Base-by-base conservation (phyloP, 2,113 vertebrate species). In the Globicephala melas region DNA sequence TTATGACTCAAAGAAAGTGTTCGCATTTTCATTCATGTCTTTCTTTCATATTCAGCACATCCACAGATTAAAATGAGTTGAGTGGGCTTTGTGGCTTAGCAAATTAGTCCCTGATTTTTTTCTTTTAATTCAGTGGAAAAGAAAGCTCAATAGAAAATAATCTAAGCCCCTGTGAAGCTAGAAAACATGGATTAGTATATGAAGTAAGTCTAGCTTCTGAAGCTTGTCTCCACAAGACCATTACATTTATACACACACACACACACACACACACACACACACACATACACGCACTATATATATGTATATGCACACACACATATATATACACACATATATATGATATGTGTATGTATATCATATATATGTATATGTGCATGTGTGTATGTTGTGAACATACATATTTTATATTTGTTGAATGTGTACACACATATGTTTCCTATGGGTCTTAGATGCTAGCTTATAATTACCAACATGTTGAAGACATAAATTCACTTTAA, bases 131-230 rank as follows among this genome's bases (percentile, higher is more conserved):
- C 87, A 95, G 6, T 47, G 23, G 15, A 65, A 28, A 98, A 97
- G 65, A 97, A 96, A 98, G 55, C 58, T 96, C 74, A 96, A 95
- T 95, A 97, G 93, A 96, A 96, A 97, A 94, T 97, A 97, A 97
- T 94, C 83, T 96, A 98, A 98, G 50, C n/a, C 9, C 94, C 70
- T 0, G 65, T 0, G 3, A 96, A 93, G 88, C 17, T 97, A 68
- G 44, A 84, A 79, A 87, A 84, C 63, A 53, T 67, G 80, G 89
- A 97, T 97, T 98, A 93, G 26, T 77, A 94, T 85, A 25, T 77
- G 76, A 98, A 94, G 11, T 44, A 95, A 97, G 6, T 86, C 93
- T 74, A 83, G 25, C 28, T 67, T 93, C 50, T 91, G 83, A 93
- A 91, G 74, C 33, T 96, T 96, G 36, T 26, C 18, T 97, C 76